phyloP scores from a whole-genome alignment of 2,888 invertebrate species.

The Lucinisca nassula region DNA sequence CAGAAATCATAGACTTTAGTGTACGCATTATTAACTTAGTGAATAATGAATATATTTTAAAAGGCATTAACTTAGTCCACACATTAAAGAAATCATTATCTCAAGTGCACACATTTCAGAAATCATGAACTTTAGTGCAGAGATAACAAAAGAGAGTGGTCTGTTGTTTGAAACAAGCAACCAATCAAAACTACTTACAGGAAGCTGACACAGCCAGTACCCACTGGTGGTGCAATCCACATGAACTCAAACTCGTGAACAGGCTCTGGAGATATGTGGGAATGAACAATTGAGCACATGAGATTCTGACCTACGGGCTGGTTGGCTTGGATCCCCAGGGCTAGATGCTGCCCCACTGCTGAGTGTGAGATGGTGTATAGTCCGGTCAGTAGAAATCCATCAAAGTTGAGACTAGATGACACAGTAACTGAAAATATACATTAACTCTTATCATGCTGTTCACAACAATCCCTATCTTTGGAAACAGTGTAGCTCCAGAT shows the following conservation, averaged over 20 bases:
- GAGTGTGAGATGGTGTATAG: slow-evolving; percentile 84
- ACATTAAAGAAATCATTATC: no score
- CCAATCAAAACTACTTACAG: slow-evolving; percentile 85
- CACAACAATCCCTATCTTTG: no score
- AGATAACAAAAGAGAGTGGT: no score
- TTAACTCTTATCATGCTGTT: no score
- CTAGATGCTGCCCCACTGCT: slow-evolving; percentile 60
- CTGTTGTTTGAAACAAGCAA: no score
- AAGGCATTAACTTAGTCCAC: no score
- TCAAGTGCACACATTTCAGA: no score
- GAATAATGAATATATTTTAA: no score
- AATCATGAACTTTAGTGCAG: no score
- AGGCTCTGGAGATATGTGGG: slow-evolving; percentile 82
- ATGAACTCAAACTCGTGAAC: slow-evolving; percentile 83
- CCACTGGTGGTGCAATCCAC: slow-evolving; percentile 87
- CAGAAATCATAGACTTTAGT: no score
- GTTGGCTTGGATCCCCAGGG: slow-evolving; percentile 57
- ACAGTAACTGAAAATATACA: slow-evolving; percentile 85
- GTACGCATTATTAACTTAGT: no score
- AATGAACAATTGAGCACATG: slow-evolving; percentile 87
- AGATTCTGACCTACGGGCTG: slow-evolving; percentile 80
- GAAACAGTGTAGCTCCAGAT: no score
- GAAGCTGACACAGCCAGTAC: slow-evolving; percentile 88
- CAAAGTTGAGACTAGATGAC: slow-evolving; percentile 86
- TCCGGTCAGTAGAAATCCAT: slow-evolving; percentile 87